Conservation (phyloP, 1,140 invertebrate species). For the Drosophila athabasca region DNA sequence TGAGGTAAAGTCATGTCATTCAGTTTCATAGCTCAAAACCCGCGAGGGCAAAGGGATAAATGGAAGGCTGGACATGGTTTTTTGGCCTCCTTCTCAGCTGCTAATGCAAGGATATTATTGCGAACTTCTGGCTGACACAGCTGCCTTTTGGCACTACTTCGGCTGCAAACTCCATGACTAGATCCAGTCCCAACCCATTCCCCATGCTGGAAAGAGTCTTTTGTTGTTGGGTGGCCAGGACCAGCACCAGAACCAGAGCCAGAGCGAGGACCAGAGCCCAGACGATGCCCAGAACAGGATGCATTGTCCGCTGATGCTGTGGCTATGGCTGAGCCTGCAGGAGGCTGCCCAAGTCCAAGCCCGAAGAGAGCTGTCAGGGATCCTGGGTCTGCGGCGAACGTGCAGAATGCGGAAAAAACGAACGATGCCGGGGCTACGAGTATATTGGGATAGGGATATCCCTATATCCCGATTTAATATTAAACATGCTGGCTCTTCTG, state of each 20-base stretch:
- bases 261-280: neutral
- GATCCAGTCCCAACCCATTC: slow-evolving; percentile 1
- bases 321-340: slow-evolving; percentile 10
- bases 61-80: too few species aligned
- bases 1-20: too few species aligned
- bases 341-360: slow-evolving; percentile 20
- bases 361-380: slow-evolving; percentile 7
- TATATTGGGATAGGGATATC: slow-evolving; percentile 38
- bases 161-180: slow-evolving; percentile 21
- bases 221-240: slow-evolving; percentile 45
- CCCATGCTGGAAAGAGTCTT: slow-evolving; percentile 5
- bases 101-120: slow-evolving; percentile 12
- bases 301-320: slow-evolving; percentile 27
- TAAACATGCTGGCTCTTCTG: slow-evolving; percentile 52
- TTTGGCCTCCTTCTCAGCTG: neutral
- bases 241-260: slow-evolving; percentile 31
- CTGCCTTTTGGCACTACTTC: slow-evolving; percentile 32
- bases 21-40: too few species aligned
- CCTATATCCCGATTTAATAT: slow-evolving; percentile 57
- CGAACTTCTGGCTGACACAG: slow-evolving; percentile 37
- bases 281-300: slow-evolving; percentile 33
- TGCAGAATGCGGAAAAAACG: slow-evolving; percentile 26
- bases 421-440: slow-evolving; percentile 1
- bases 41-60: too few species aligned
- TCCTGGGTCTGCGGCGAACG: slow-evolving; percentile 9